Base-by-base conservation (phyloP, 2,888 invertebrate genomes). In the Acanthopleura granulata region DNA sequence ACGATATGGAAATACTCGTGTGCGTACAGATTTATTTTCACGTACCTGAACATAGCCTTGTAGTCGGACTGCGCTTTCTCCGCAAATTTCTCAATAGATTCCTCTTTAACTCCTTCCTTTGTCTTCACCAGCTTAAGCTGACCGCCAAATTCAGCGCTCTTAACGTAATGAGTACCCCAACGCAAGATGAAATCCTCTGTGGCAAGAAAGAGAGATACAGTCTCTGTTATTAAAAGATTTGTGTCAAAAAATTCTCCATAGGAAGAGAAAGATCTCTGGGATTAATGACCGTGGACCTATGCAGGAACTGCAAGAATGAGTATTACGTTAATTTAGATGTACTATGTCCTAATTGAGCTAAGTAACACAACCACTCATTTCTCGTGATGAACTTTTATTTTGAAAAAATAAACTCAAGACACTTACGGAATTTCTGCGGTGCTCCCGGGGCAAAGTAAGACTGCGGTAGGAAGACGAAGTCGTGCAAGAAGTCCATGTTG, bases 381-480 rank as follows among this genome's bases (percentile, higher is more conserved):
- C 40, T 40, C 9, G 4, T 1, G 25, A 22, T 61, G 61, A 11
- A n/a, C n/a, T 61, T 1, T 22, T n/a, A 61, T 22, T 61, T 61
- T 6, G 6, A n/a, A n/a, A n/a, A n/a, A n/a, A n/a, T n/a, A n/a
- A n/a, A n/a, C n/a, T 1, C 12, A n/a, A 57, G 49, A 49, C 18
- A 72, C 72, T 51, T 72, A 72, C 72, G 75, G 66, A 75, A 77
- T 74, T 75, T 74, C 22, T 25, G 30, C 0, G 70, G 75, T 18
- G 77, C 75, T 16, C 73, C 74, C 1, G 66, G 74, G 18, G 72
- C 22, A 30, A 76, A 77, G 62, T 77, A 77, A 30, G 75, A 73
- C 16, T 71, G 40, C n/a, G 77, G 77, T 49, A 77, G 62, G 51
- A 51, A 62, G 66, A 77, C 73, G 49, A 76, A 76, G 73, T 76